These are phyloP conservation scores for Pseudocheirus occidentalis DNA, from an alignment of 2,797 vertebrate genomes.

Conservation along the genomic window DNA sequence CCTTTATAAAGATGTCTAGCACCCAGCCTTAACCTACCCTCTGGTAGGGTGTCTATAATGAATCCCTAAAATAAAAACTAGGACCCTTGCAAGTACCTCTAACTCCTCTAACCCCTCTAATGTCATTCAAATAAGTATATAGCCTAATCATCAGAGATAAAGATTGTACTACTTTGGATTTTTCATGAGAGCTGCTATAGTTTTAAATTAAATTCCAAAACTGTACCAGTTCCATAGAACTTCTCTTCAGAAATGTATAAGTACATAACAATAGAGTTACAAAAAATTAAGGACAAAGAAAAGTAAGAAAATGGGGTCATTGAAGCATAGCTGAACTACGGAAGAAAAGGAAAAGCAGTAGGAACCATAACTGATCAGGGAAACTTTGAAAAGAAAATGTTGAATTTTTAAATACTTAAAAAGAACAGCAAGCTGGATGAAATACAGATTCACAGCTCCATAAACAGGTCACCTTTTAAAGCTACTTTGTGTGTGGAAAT, in stretches of 20 bases:
- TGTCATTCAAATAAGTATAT: background rate
- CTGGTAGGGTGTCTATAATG: background rate
- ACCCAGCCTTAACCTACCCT: background rate
- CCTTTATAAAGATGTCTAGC: background rate
- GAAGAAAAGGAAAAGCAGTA: background rate
- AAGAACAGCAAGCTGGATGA: background rate
- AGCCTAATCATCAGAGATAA: background rate
- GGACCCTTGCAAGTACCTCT: background rate
- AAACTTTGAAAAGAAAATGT: background rate
- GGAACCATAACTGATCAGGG: background rate
- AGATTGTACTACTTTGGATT: background rate
- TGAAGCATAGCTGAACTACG: background rate
- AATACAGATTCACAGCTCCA: background rate
- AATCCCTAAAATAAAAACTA: background rate
- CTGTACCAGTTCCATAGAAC: background rate
- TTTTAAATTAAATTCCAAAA: background rate
- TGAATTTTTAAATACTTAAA: background rate
- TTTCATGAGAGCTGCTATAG: background rate
- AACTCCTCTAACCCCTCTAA: rapidly evolving
- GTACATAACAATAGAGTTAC: background rate
- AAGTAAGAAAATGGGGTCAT: background rate
- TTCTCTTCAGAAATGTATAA: background rate
- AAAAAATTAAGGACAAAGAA: background rate
- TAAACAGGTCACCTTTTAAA: background rate
- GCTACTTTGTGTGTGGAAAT: background rate